Evolutionary conservation across 2,888 invertebrate genomes (phyloP), one percentile per base, ranked within the genome.

Genomic region (Philhelius pedissequus): DNA sequence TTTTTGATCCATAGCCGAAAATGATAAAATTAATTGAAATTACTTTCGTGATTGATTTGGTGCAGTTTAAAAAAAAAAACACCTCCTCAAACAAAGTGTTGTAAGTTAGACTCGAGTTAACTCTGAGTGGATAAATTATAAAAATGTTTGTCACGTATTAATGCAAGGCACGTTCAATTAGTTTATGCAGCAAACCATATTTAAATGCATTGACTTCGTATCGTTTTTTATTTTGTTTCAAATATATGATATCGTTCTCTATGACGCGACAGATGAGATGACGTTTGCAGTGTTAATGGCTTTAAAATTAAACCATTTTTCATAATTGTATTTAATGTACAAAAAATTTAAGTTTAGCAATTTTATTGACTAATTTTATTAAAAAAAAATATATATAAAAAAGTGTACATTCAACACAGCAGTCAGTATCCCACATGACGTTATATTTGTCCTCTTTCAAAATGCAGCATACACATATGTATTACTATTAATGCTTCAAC

Each of bases 1-100:
- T 40, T 43, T n/a, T 25, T 4, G 15, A 20, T 13, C 4, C 27
- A 18, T 9, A 77, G 25, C 4, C 9, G 25, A 52, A 22, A 45
- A 15, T 32, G 69, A 75, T 80, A 64, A 75, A 75, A 48, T 70
- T 62, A 80, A 75, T 75, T 80, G 75, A 66, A 70, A 80, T 70
- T 64, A 56, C 56, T 70, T 64, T 81, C 25, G 35, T 70, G 75
- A 81, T 76, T 70, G 70, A 75, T 75, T 56, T 70, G 69, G 56
- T 70, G 75, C 75, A 35, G 43, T 54, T 74, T 38, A 43, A 68
- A 54, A 27, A n/a, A n/a, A n/a, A n/a, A n/a, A n/a, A n/a, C n/a
- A 38, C 20, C 54, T 13, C 35, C 7, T 32, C 11, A 60, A 25
- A 3, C 2, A 7, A 20, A 11, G 3, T 25, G 3, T 13, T 22